Conservation (phyloP, 2,797 vertebrate species). For the Aulostomus chinensis region DNA sequence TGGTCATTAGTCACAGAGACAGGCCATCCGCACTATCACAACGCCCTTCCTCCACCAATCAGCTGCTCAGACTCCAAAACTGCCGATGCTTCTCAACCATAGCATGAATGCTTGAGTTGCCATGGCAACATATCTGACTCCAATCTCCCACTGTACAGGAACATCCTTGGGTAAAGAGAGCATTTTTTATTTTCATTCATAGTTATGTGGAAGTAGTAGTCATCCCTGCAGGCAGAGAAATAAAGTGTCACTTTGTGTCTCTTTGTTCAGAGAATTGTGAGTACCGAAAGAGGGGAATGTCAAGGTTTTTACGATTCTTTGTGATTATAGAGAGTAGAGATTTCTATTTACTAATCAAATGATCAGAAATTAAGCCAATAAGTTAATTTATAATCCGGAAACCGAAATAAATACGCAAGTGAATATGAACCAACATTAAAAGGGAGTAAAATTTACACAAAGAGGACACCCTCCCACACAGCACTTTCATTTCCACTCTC, state of each 20-base stretch:
- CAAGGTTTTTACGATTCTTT: too few relatives aligned
- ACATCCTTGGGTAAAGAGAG: constrained; percentile 47
- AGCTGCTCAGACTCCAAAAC: constrained; percentile 51
- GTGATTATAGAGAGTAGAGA: constrained; percentile 7
- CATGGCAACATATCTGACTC: constrained; percentile 68
- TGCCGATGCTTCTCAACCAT: constrained; percentile 43
- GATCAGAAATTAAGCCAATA: constrained; percentile 10
- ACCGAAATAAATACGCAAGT: too few relatives aligned
- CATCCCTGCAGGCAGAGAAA: too few relatives aligned
- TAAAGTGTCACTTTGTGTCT: too few relatives aligned
- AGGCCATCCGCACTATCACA: constrained; percentile 49
- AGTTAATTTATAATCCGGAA: neutral
- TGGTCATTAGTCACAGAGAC: constrained; percentile 73
- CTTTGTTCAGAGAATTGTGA: too few relatives aligned
- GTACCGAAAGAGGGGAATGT: too few relatives aligned
- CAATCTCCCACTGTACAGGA: constrained; percentile 33
- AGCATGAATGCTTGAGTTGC: constrained; percentile 52
- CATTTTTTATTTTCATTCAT: constrained; percentile 54
- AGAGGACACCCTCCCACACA: constrained; percentile 11
- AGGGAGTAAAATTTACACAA: constrained; percentile 26
- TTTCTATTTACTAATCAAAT: constrained; percentile 8
- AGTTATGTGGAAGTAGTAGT: too few relatives aligned
- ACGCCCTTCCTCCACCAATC: constrained; percentile 58
- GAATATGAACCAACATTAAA: constrained; percentile 39
- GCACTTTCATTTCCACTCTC: constrained; percentile 34